Conservation (phyloP, 92 coral and sea anemone genomes). For the Phymanthus crucifer region DNA sequence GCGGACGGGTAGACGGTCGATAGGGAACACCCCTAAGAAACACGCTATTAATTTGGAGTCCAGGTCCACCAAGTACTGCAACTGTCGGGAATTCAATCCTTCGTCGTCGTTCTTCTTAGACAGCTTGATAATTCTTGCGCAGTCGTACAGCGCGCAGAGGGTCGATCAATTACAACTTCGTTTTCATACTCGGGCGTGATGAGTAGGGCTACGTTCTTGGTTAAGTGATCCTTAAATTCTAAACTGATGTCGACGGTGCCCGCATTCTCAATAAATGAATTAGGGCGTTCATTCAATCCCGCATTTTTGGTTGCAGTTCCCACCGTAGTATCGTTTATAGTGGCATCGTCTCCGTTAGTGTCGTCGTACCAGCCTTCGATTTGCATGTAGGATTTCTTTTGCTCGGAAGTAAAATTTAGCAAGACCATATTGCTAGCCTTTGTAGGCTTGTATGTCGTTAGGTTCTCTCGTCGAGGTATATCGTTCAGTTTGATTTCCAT, state of each 20-base stretch:
- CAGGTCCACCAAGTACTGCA: not conserved
- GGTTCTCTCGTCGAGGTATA: not conserved
- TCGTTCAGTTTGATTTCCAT: constrained; percentile 1
- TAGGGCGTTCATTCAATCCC: not conserved
- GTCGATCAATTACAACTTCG: constrained; percentile 28
- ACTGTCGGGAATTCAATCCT: not conserved
- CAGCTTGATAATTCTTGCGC: not conserved
- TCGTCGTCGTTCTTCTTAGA: not conserved
- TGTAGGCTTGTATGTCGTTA: not conserved
- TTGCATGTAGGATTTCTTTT: not conserved
- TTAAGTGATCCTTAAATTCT: not conserved
- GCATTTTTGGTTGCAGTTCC: not conserved
- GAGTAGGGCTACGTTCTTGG: constrained; percentile 17
- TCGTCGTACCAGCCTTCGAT: not conserved
- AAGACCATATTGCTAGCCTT: not conserved
- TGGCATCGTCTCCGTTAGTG: not conserved
- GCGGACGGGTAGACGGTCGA: constrained; percentile 12
- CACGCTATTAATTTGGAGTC: constrained; percentile 9
- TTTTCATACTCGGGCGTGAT: constrained; percentile 31
- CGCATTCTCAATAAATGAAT: not conserved
- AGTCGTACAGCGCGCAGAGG: not conserved
- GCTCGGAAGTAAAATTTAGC: not conserved
- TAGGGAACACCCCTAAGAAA: constrained; percentile 26
- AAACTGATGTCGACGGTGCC: constrained; percentile 17
- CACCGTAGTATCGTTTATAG: not conserved